Evolutionary conservation across 2,888 invertebrate genomes (phyloP).

Genomic region (Brachypalpus laphriformis): DNA sequence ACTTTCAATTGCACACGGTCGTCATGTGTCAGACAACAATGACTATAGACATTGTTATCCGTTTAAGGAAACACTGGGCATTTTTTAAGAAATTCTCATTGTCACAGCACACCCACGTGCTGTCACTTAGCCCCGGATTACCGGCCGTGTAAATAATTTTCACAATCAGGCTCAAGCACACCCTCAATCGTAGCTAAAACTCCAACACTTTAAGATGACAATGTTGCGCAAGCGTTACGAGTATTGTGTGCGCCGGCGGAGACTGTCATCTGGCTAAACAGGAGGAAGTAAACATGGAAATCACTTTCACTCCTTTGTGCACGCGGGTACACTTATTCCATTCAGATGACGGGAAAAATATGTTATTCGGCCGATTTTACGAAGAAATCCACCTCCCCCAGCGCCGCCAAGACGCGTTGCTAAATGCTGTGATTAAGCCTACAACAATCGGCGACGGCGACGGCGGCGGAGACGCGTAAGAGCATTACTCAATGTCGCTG

Average conservation of each 20-base stretch:
- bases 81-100: conserved; percentile 5
- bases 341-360: conserved; percentile 55
- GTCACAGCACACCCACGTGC: conserved; percentile 27
- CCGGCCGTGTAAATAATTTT: neutral
- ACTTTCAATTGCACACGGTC: conserved; percentile 9
- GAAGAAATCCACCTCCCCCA: neutral
- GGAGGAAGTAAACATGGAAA: conserved; percentile 31
- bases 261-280: neutral
- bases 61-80: conserved; percentile 8
- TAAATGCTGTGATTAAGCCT: conserved; percentile 39
- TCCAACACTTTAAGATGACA: conserved; percentile 5
- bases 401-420: neutral
- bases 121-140: neutral
- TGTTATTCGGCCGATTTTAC: conserved; percentile 37
- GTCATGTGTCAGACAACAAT: conserved; percentile 21
- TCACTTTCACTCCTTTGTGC: conserved; percentile 52
- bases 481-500: conserved; percentile 35
- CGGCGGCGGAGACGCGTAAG: conserved; percentile 14
- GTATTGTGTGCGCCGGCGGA: neutral
- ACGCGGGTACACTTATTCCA: conserved; percentile 47
- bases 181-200: neutral
- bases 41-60: neutral
- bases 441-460: conserved; percentile 19
- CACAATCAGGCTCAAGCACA: conserved; percentile 5
- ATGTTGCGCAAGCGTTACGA: conserved; percentile 24